phyloP scores from a whole-genome alignment of 1,140 invertebrate species.

The Platyura marginata region DNA sequence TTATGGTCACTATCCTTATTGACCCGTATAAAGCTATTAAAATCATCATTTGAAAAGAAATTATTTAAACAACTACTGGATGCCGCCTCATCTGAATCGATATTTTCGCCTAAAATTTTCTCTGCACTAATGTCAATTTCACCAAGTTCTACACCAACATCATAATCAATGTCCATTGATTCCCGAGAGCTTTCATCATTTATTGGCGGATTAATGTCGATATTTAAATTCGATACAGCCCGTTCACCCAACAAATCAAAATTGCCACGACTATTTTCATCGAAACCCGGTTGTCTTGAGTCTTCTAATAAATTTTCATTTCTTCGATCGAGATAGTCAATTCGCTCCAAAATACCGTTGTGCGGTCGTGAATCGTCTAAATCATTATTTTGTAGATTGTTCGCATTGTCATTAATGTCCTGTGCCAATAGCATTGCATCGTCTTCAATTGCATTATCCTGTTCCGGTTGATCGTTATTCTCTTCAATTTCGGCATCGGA shows the following conservation, averaged over 20 bases:
- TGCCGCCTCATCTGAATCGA: neutral
- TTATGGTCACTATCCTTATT: neutral
- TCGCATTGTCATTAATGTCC: neutral
- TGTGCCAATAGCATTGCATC: neutral
- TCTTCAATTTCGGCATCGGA: constrained; percentile 4
- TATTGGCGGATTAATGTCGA: neutral
- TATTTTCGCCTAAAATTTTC: neutral
- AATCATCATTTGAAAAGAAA: neutral
- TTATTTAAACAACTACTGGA: neutral
- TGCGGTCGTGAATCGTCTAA: neutral
- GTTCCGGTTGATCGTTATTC: constrained; percentile 1
- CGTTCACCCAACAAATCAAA: constrained; percentile 1
- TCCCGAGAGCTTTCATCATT: constrained; percentile 5
- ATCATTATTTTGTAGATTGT: neutral
- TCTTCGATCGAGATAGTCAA: constrained; percentile 2
- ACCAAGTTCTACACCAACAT: neutral
- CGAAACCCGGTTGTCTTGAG: neutral
- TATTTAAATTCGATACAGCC: neutral
- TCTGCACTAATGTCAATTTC: constrained; percentile 1
- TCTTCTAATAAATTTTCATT: constrained; percentile 1
- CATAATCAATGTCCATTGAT: constrained; percentile 5
- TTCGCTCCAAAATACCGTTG: neutral
- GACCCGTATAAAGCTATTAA: neutral
- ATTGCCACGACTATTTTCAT: constrained; percentile 2
- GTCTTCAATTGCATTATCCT: neutral